phyloP scores from a whole-genome alignment of 2,888 invertebrate species.

The Malthinus seriepunctatus region DNA sequence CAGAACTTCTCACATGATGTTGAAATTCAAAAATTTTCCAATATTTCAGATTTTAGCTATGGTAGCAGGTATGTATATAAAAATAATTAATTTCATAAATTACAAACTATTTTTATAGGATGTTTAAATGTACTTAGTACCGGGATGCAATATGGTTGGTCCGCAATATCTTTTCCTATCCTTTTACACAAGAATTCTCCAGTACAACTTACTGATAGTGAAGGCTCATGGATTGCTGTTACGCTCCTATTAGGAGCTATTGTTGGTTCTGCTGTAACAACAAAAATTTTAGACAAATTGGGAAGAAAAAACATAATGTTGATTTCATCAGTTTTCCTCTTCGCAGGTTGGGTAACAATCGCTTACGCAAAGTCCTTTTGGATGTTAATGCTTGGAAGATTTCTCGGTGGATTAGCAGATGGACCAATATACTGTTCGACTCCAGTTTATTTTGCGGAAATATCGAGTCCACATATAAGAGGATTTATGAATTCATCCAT shows the following conservation, averaged over 20 bases:
- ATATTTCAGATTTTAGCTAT: not conserved
- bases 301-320: not conserved
- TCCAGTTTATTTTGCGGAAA: constrained; percentile 65
- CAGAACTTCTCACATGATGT: not conserved
- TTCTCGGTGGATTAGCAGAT: constrained; percentile 60
- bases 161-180: not conserved
- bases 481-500: constrained; percentile 67
- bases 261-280: not conserved
- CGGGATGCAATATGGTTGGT: not conserved
- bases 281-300: not conserved
- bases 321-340: not conserved
- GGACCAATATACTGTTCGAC: constrained; percentile 52
- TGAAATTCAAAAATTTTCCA: not conserved
- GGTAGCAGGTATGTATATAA: not conserved
- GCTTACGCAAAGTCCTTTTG: not conserved
- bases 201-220: not conserved
- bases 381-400: not conserved
- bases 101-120: not conserved
- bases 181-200: not conserved
- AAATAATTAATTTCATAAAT: not conserved
- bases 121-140: not conserved
- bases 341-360: not conserved
- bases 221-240: not conserved
- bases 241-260: not conserved
- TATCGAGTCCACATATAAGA: constrained; percentile 60